Base-by-base conservation (phyloP, 1,140 invertebrate species). In the Physella acuta region DNA sequence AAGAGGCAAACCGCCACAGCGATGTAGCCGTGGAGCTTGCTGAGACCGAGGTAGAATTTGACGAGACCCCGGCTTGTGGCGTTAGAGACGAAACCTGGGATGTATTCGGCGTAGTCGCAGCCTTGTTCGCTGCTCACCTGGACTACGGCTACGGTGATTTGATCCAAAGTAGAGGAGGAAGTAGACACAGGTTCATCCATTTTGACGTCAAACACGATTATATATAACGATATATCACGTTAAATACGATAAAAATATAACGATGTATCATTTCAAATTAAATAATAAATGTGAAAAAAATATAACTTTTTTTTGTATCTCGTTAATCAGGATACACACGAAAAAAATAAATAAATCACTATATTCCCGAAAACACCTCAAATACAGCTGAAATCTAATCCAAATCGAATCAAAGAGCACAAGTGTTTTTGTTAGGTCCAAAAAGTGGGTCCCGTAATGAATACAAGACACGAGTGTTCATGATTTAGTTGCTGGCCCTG, bases 1-100 rank as follows among this genome's bases (percentile, higher is more conserved):
- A 96, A 93, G 34, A 93, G 81, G 82, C 95, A 97, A 3, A 97
- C 91, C 2, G 88, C 77, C 0, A 91, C 85, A 28, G 90, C 88
- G 30, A 91, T 80, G 80, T 91, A 92, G 2, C 91, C 90, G 80
- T 94, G 92, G 20, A 90, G 64, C 0, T 74, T 61, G 1, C 78
- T 78, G 70, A 88, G 88, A 0, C 62, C 30, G n/a, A 39, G 44
- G 60, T 65, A 71, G 61, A 82, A 81, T 1, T 61, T 20, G 8
- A 58, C 31, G 20, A 79, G 59, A 0, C 71, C 71, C 20, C 28
- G 3, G 8, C 24, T 24, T 4, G 73, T 72, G 14, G 53, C 59
- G 36, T 58, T 59, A 28, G 64, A 68, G 49, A 72, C 60, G 4
- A 75, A 53, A 28, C 71, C 71, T 24, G 71, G 68, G 36, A 75